Evolutionary conservation across 2,113 vertebrate species (phyloP).

Genomic region (Dasyornis broadbenti): DNA sequence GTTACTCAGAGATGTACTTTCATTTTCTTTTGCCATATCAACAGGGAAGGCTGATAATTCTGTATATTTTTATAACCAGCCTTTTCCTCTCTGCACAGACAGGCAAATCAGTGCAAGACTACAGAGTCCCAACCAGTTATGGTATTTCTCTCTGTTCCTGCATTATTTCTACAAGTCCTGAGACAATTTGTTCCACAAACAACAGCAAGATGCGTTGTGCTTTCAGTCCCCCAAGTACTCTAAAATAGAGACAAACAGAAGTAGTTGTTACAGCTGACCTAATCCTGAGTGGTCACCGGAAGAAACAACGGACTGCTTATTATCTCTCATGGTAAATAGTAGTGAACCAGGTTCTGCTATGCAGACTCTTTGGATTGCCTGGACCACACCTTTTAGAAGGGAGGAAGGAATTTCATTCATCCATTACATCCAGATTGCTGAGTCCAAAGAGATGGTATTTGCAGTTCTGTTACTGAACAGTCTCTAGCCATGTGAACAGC

Average conservation of each 20-base stretch:
- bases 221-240: neutral
- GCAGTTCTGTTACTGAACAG: neutral
- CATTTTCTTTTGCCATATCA: neutral
- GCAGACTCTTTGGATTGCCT: neutral
- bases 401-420: neutral
- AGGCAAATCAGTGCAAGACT: neutral
- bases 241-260: neutral
- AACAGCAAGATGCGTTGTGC: neutral
- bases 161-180: neutral
- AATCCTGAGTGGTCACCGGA: neutral
- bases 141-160: neutral
- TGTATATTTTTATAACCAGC: neutral
- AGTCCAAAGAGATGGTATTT: neutral
- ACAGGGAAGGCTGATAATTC: neutral
- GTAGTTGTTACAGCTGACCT: neutral
- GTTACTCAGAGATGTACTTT: neutral
- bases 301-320: neutral
- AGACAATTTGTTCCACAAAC: neutral
- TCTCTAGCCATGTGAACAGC: neutral
- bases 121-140: neutral
- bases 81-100: neutral
- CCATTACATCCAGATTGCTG: neutral
- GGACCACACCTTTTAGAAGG: neutral
- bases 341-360: neutral
- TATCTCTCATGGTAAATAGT: neutral